A percentile compares a stretch with the other conserved stretches of the same genome.
Conservation (phyloP, 1,140 invertebrate species). For the Drosophila nikananu region DNA sequence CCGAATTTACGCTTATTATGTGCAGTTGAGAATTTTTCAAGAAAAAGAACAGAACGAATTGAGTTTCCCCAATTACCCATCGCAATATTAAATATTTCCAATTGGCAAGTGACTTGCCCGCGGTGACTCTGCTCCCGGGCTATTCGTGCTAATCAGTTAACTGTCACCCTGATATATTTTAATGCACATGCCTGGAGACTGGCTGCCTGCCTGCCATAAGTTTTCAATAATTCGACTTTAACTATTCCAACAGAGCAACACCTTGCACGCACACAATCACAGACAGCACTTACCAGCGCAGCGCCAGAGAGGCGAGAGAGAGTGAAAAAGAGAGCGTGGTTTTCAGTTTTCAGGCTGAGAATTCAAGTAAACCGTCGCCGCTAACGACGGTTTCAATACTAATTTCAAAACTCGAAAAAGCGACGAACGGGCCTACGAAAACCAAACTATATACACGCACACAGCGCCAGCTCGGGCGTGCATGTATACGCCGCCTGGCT, state of each 20-base stretch:
- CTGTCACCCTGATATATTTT: slow-evolving; percentile 7
- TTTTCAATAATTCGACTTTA: slow-evolving; percentile 67
- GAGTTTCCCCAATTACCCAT: slow-evolving; percentile 35
- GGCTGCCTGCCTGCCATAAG: slow-evolving; percentile 19
- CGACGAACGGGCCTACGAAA: slow-evolving; percentile 80
- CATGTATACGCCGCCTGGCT: slow-evolving; percentile 12
- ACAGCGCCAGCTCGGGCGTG: slow-evolving; percentile 5
- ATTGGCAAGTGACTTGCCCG: slow-evolving; percentile 2
- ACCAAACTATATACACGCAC: slow-evolving; percentile 60
- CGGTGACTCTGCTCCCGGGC: not conserved
- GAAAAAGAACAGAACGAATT: slow-evolving; percentile 54
- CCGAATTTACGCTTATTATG: slow-evolving; percentile 74
- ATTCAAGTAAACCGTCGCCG: slow-evolving; percentile 65
- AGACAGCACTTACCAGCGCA: slow-evolving; percentile 41
- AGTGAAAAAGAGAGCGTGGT: slow-evolving; percentile 34
- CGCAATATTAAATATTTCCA: slow-evolving; percentile 12
- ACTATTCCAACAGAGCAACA: slow-evolving; percentile 67
- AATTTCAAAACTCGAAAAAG: slow-evolving; percentile 77
- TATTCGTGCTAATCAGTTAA: slow-evolving; percentile 16
- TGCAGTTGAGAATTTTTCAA: slow-evolving; percentile 72
- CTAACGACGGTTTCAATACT: slow-evolving; percentile 75
- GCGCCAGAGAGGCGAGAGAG: slow-evolving; percentile 23
- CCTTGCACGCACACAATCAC: slow-evolving; percentile 33
- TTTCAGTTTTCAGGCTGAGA: slow-evolving; percentile 15
- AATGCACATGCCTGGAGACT: slow-evolving; percentile 22